Evolutionary conservation across 2,113 vertebrate species (phyloP).

Genomic region (western clawed frog (Xenopus tropicalis)): DNA sequence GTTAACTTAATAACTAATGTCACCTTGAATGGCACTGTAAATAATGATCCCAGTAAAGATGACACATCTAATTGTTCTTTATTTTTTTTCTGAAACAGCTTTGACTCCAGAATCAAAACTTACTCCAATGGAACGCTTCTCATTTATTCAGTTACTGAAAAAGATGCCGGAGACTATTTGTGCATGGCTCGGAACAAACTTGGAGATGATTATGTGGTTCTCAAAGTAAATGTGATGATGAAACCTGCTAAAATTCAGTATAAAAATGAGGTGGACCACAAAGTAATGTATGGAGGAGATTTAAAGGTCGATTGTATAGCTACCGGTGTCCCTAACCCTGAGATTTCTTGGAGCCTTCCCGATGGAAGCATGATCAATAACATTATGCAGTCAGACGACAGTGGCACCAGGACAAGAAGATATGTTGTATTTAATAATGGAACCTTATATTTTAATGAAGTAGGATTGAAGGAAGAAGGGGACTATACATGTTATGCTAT

Average conservation of each 20-base stretch:
- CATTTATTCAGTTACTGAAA: slow-evolving; percentile 73
- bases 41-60: no score
- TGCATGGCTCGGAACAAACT: slow-evolving; percentile 84
- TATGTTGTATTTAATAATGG: slow-evolving; percentile 89
- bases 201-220: slow-evolving; percentile 76
- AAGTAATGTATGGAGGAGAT: slow-evolving; percentile 72
- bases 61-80: slow-evolving; percentile 12
- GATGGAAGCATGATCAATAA: slow-evolving; percentile 86
- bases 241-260: slow-evolving; percentile 81
- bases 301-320: slow-evolving; percentile 88
- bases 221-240: slow-evolving; percentile 78
- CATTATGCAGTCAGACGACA: slow-evolving; percentile 64
- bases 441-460: slow-evolving; percentile 81
- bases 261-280: slow-evolving; percentile 68
- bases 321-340: slow-evolving; percentile 81
- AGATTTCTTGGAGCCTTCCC: slow-evolving; percentile 86
- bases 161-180: slow-evolving; percentile 83
- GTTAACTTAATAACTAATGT: no score
- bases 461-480: slow-evolving; percentile 77
- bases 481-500: slow-evolving; percentile 90
- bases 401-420: slow-evolving; percentile 64
- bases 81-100: slow-evolving; percentile 54
- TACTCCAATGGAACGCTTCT: slow-evolving; percentile 78
- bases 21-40: no score
- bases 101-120: slow-evolving; percentile 76